Evolutionary conservation across 1,140 invertebrate species (phyloP), one percentile per base, ranked within the genome.

Genomic region (Cryptotermes secundus): DNA sequence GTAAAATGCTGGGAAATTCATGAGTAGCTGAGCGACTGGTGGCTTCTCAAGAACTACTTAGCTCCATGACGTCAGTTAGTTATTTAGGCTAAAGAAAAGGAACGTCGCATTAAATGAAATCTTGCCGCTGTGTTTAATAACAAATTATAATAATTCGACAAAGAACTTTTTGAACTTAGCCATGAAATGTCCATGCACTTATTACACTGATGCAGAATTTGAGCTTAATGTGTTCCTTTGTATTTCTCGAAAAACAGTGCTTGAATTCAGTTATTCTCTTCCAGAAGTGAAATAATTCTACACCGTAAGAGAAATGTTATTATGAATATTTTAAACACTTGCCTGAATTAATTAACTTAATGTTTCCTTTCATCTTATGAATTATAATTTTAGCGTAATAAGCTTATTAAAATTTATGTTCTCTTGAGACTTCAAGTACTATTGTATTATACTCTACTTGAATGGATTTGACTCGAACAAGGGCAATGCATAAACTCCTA

Each of bases 351-450:
- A 72, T 72, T 72, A 72, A 72, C 59, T 72, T 6, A 31, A 72
- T 72, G 59, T 31, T 72, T 72, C 59, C 59, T 31, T 72, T 72
- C 59, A 72, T 72, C 59, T 72, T 72, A 72, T 72, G 59, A 72
- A 72, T 72, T 31, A 31, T 31, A 72, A 72, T 72, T 72, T 31
- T 72, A 31, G 7, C n/a, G 59, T 31, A 72, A 72, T 31, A 72
- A 72, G n/a, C 59, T 72, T 72, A 72, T 72, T 72, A 31, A 72
- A 72, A 72, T 72, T 6, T 72, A 72, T 72, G 59, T 72, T 72
- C 59, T n/a, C 59, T 31, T 72, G 59, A 72, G 59, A 31, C 59
- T 31, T 72, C 26, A 72, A 72, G 31, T 72, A 72, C 0, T 72
- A 72, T 72, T 72, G 26, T 72, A 72, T 72, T 72, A 72, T 72